Evolutionary conservation across 2,113 vertebrate species (phyloP).

Genomic region (Lathamus discolor): DNA sequence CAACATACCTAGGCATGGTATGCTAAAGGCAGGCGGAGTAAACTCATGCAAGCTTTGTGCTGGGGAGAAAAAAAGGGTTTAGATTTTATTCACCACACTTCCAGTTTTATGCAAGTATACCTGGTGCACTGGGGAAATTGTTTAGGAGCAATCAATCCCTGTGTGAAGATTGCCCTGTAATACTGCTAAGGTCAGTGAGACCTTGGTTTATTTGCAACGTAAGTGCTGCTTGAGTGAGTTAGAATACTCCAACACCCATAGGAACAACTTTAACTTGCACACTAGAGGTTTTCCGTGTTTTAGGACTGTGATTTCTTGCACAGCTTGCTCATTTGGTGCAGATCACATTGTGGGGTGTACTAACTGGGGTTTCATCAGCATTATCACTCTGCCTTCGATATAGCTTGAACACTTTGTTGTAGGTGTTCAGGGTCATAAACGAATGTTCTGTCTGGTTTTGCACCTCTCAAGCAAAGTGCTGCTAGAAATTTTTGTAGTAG

Average conservation of each 20-base stretch:
- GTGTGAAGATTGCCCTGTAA: constrained; percentile 28
- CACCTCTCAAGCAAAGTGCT: neutral
- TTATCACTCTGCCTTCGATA: neutral
- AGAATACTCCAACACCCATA: constrained; percentile 21
- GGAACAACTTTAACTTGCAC: constrained; percentile 23
- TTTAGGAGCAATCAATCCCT: neutral
- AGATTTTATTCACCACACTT: neutral
- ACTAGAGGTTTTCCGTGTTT: neutral
- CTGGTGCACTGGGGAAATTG: neutral
- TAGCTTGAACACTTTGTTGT: neutral
- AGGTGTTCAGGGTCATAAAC: neutral
- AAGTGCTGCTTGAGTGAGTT: constrained; percentile 53
- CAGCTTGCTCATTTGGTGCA: neutral
- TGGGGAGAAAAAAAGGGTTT: neutral
- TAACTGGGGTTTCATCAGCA: neutral
- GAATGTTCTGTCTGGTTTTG: neutral
- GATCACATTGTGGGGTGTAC: neutral
- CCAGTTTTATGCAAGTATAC: neutral
- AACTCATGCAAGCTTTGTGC: accelerated
- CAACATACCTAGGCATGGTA: neutral
- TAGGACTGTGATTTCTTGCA: constrained; percentile 12
- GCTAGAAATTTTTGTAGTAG: neutral
- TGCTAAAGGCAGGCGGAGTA: neutral
- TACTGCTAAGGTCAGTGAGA: constrained; percentile 40
- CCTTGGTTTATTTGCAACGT: constrained; percentile 52